Evolutionary conservation across 2,888 invertebrate genomes (phyloP).

Genomic region (Sinhomidia bicolor): DNA sequence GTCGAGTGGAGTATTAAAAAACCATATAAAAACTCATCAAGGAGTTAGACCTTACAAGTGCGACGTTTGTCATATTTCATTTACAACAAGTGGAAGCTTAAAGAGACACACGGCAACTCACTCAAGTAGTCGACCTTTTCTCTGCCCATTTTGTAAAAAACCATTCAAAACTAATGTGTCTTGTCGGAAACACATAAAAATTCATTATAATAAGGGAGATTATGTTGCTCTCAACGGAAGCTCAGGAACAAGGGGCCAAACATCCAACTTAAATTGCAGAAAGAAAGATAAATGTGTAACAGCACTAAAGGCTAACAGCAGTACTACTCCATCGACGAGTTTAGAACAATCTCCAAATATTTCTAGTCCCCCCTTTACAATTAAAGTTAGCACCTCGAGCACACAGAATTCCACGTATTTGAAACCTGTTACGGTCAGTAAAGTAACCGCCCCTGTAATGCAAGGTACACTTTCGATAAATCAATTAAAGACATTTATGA

Average conservation of each 20-base stretch:
- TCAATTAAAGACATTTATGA: too few relatives aligned
- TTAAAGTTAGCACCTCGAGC: constrained; percentile 37
- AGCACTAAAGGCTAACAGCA: neutral
- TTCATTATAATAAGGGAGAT: constrained; percentile 83
- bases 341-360: neutral
- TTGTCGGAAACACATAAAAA: constrained; percentile 86
- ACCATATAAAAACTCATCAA: constrained; percentile 84
- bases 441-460: neutral
- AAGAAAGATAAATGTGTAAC: neutral
- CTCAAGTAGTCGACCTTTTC: constrained; percentile 83
- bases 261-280: neutral
- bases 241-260: neutral
- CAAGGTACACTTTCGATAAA: neutral
- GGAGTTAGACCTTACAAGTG: constrained; percentile 84
- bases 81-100: constrained; percentile 84
- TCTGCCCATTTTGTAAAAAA: constrained; percentile 86
- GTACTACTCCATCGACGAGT: neutral
- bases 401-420: neutral
- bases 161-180: constrained; percentile 85
- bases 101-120: constrained; percentile 84
- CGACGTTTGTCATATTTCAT: constrained; percentile 83
- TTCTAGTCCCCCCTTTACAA: constrained; percentile 34
- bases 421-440: constrained; percentile 51
- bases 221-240: constrained; percentile 11
- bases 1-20: constrained; percentile 84